Conservation (phyloP, 2,113 vertebrate genomes). For the Nothocercus julius region DNA sequence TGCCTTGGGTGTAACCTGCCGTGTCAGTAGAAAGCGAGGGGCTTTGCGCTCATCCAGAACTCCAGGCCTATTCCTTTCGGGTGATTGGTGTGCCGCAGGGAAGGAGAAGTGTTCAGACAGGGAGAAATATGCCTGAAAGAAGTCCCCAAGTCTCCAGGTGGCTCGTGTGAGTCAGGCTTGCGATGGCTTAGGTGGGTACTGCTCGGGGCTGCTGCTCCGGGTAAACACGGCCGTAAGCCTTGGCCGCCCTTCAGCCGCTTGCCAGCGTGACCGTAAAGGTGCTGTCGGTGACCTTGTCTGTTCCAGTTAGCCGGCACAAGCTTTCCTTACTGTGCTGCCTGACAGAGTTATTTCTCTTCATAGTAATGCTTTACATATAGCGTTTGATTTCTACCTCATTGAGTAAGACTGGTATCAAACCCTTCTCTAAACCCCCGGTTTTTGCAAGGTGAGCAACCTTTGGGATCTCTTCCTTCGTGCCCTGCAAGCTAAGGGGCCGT, state of each 20-base stretch:
- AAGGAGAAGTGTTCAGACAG: rapidly evolving
- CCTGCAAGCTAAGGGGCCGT: rapidly evolving
- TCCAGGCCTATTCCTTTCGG: rapidly evolving
- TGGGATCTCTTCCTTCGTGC: rapidly evolving
- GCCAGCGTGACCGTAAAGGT: rapidly evolving
- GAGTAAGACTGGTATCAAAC: not conserved
- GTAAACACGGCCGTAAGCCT: rapidly evolving
- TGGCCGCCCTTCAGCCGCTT: rapidly evolving
- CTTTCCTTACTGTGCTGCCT: rapidly evolving
- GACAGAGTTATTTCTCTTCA: rapidly evolving
- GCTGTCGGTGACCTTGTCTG: not conserved
- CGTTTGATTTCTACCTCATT: rapidly evolving
- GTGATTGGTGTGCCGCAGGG: not conserved
- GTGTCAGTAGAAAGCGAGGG: rapidly evolving
- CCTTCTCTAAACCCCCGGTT: rapidly evolving
- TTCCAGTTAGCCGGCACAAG: not conserved
- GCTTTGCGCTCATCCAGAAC: not conserved
- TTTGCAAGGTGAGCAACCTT: not conserved
- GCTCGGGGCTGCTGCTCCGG: rapidly evolving
- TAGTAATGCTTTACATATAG: rapidly evolving
- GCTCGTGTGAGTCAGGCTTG: rapidly evolving
- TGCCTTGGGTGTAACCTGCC: not conserved
- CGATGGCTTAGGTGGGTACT: rapidly evolving
- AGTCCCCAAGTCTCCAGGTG: rapidly evolving
- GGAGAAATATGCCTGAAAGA: rapidly evolving